These are phyloP conservation scores for Syngnathus scovelli DNA, from an alignment of 2,113 vertebrate genomes.

Conservation along the genomic window DNA sequence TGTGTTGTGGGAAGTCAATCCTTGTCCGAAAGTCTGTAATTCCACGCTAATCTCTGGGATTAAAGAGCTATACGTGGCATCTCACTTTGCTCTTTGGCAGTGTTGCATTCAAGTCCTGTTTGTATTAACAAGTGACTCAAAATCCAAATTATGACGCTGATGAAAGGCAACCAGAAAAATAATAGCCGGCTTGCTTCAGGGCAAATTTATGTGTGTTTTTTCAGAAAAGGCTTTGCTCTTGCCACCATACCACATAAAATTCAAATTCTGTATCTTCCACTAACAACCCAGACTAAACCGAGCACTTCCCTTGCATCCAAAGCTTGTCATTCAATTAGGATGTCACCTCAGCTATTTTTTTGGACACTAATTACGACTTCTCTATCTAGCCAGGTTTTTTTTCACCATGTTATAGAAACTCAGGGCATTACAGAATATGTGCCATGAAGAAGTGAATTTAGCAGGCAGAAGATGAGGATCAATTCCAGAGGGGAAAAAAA, in stretches of 20 bases:
- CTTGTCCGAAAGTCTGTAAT: slow-evolving; percentile 55
- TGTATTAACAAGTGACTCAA: slow-evolving; percentile 21
- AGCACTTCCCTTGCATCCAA: background rate
- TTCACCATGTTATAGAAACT: background rate
- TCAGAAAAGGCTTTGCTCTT: background rate
- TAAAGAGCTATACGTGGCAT: slow-evolving; percentile 64
- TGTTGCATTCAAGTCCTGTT: slow-evolving; percentile 32
- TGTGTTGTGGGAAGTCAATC: slow-evolving; percentile 52
- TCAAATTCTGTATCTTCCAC: too few relatives aligned
- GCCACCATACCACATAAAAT: too few relatives aligned
- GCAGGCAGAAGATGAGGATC: background rate
- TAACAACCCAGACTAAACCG: background rate
- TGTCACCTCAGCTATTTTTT: background rate
- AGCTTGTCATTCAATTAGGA: background rate
- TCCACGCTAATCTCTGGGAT: slow-evolving; percentile 66
- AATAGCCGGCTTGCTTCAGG: background rate
- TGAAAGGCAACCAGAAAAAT: background rate
- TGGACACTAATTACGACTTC: background rate
- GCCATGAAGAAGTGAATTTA: background rate
- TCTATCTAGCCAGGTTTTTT: background rate
- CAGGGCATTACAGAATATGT: background rate
- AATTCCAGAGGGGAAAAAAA: background rate
- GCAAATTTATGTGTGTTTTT: background rate
- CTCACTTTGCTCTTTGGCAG: slow-evolving; percentile 44
- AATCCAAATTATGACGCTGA: background rate